Base-by-base conservation (phyloP, 2,113 vertebrate species). In the Scomber scombrus region DNA sequence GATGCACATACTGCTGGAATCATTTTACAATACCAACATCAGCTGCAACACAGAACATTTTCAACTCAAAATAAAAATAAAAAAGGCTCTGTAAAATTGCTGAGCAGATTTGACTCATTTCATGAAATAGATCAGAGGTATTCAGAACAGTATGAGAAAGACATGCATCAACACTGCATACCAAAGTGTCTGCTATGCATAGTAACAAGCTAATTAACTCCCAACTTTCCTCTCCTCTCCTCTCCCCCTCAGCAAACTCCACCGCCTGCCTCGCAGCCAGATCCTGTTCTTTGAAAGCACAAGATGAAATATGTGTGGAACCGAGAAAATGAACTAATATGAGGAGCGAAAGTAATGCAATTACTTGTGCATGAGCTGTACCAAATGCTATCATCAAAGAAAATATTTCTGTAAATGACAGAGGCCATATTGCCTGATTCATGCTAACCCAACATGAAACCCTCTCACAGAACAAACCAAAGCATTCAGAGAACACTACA, bases 261-360 rank as follows among this genome's bases (percentile, higher is more conserved):
- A 52, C 26, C 43, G 72, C 67, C 71, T 56, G 83, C 82, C 86
- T 86, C 60, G 2, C 62, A 86, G 86, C 80, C 83, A 83, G 83
- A 80, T 82, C 85, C 82, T 31, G 82, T 90, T 91, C 89, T 91
- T 92, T 90, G 89, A 92, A 91, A 94, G 91, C 81, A 62, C 54
- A 23, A 88, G 80, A 84, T 71, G 69, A 90, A 87, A 90, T 55
- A 64, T 64, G 76, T 70, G 86, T 4, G 50, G 18, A 79, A 67
- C 26, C 23, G 62, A n/a, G 16, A 65, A 69, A 77, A 83, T 5
- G 14, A 75, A 69, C 52, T 11, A 15, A 57, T 63, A 88, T 43
- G 57, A 74, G 70, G 56, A 77, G 75, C 14, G 3, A 31, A 78
- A 64, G 71, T 45, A 76, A 83, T 45, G 84, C 71, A 85, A 86